Base-by-base conservation (phyloP, 2,113 vertebrate genomes). In the Pithys albifrons region DNA sequence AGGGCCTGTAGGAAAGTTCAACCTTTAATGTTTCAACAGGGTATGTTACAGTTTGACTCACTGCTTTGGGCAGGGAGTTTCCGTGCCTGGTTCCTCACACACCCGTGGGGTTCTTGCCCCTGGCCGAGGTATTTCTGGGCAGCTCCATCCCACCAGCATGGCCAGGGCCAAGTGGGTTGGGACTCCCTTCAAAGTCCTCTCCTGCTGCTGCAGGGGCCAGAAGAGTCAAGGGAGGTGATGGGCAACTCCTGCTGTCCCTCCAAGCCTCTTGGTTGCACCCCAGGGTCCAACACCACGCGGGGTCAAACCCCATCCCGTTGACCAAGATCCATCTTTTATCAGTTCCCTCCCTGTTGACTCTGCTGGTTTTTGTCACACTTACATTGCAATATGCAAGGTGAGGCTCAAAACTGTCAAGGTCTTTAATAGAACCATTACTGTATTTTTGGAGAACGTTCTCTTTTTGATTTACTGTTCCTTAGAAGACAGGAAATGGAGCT, bases 401-500 rank as follows among this genome's bases (percentile, higher is more conserved):
- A 97, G 93, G 96, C 92, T 96, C 95, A 81, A 92, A 95, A 93
- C 95, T 96, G 96, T 96, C 96, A 94, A 87, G 86, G 28, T 71
- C 83, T 92, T 84, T 94, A 96, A 96, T 95, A 91, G 95, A 96
- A 96, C 88, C 93, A 61, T 96, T 96, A 92, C 90, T 92, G 76
- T 92, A 78, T 92, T 96, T 95, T 92, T 96, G 92, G 96, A 96
- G 83, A 84, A 91, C 8, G 2, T 61, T 61, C 73, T 72, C 71
- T 13, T 81, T 93, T 96, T 97, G 95, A 96, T 97, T 97, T 96
- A 96, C 85, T 94, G 95, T 94, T 92, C 95, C 88, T 97, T 83
- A 96, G 95, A 97, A 97, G 96, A 95, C 96, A 96, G 96, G 96
- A 97, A 97, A 97, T 97, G 96, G 96, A 96, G 95, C 96, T 97